Base-by-base conservation (phyloP, 2,113 vertebrate genomes). In the Anser cygnoides region DNA sequence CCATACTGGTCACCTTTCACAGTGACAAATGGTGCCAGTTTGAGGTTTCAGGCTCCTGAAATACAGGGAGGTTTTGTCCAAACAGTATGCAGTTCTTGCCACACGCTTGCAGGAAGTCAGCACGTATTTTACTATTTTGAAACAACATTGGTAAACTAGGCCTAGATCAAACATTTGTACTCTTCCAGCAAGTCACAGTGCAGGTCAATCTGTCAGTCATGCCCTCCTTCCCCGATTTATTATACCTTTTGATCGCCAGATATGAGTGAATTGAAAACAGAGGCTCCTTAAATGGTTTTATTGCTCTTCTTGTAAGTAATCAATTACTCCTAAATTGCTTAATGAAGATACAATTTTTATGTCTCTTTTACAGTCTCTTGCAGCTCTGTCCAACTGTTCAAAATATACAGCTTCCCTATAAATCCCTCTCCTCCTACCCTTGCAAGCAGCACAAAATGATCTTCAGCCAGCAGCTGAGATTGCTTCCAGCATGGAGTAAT, bases 151-250 rank as follows among this genome's bases (percentile, higher is more conserved):
- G 43, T 78, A 84, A 81, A 52, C 41, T 62, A 54, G 55, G 43
- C 43, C 39, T 57, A 49, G 44, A 72, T 76, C 1, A 26, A 87
- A 67, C 49, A 68, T 54, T 89, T 65, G 52, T 87, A 77, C 18
- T 68, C 63, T 84, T 74, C 18, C 62, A 95, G 15, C 28, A 90
- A 70, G 55, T 12, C 3, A 1, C 46, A 76, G 89, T 66, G 63
- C 74, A 75, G 87, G 58, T 66, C 67, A 80, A 19, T 31, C 74
- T 91, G 75, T 90, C 93, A 96, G 5, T 95, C 90, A 67, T 70
- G 37, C n/a, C 67, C 59, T 76, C 44, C 5, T 55, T 58, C 13
- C 67, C 59, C 68, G 11, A 71, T 67, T 77, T 90, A 77, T 95
- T 93, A 70, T 85, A 65, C 35, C n/a, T 52, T 75, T 66, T 92